phyloP scores from a whole-genome alignment of 64 coral and sea anemone species.

The Platygyra sinensis region DNA sequence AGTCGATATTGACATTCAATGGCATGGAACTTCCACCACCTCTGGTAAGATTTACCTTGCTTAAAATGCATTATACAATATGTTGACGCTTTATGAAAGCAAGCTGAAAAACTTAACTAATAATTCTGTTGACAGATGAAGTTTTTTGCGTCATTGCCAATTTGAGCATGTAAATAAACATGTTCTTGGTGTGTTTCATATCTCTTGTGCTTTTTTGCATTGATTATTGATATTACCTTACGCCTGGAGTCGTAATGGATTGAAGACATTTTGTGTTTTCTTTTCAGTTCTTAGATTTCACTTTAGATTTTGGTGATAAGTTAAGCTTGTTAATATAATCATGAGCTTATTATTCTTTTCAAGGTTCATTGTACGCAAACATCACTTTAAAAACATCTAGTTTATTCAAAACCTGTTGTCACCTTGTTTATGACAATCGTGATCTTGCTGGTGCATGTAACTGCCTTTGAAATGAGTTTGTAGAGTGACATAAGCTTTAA shows the following conservation, averaged over 20 bases:
- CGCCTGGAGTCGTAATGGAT: not conserved
- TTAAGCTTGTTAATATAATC: too few relatives aligned
- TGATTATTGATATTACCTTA: not conserved
- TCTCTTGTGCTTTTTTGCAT: not conserved
- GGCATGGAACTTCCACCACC: constrained; percentile 65
- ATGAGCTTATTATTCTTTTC: too few relatives aligned
- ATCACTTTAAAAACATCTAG: too few relatives aligned
- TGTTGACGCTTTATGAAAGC: not conserved
- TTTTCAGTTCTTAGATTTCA: too few relatives aligned
- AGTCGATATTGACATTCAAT: not conserved
- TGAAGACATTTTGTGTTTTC: not conserved
- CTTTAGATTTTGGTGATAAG: too few relatives aligned
- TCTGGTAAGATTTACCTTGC: constrained; percentile 43
- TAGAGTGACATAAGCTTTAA: too few relatives aligned
- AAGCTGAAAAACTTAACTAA: not conserved
- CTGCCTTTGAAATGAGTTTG: too few relatives aligned
- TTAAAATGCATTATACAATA: not conserved
- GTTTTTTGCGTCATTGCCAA: constrained; percentile 11
- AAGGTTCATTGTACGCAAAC: too few relatives aligned
- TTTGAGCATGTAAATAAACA: not conserved
- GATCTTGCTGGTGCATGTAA: too few relatives aligned
- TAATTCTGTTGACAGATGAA: not conserved
- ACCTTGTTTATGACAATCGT: too few relatives aligned
- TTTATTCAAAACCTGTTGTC: too few relatives aligned
- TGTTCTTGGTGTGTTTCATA: not conserved